These are phyloP conservation scores for Sinohyriopsis cumingii DNA, from an alignment of 2,888 invertebrate genomes.

Conservation along the genomic window DNA sequence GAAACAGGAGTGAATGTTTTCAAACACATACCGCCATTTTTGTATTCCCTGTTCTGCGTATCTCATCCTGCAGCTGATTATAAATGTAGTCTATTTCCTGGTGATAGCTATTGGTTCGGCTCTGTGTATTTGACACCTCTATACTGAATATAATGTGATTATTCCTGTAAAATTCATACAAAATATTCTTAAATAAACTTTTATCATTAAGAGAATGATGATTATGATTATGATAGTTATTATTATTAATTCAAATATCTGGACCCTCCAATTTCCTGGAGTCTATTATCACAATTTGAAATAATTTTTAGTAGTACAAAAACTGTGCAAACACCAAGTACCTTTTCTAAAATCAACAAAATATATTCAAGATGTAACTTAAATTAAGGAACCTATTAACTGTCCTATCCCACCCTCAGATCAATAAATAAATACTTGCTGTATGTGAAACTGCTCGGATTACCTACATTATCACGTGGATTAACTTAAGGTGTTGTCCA, in stretches of 20 bases:
- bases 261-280: too few relatives aligned
- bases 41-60: conserved; percentile 52
- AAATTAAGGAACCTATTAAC: too few relatives aligned
- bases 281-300: not conserved
- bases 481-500: too few relatives aligned
- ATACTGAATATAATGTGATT: conserved; percentile 56
- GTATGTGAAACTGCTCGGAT: too few relatives aligned
- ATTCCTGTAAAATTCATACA: conserved; percentile 37
- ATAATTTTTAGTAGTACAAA: too few relatives aligned
- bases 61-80: conserved; percentile 60
- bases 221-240: not conserved
- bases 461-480: too few relatives aligned
- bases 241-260: too few relatives aligned
- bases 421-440: too few relatives aligned
- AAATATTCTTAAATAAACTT: conserved; percentile 1
- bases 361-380: too few relatives aligned
- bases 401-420: too few relatives aligned
- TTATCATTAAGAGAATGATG: not conserved
- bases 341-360: too few relatives aligned
- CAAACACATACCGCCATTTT: conserved; percentile 49
- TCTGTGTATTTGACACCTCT: conserved; percentile 54
- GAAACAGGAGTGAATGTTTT: not conserved
- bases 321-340: too few relatives aligned
- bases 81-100: conserved; percentile 60
- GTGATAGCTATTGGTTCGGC: conserved; percentile 52